Base-by-base conservation (phyloP, 2,797 vertebrate genomes). In the Glyptemys insculpta region DNA sequence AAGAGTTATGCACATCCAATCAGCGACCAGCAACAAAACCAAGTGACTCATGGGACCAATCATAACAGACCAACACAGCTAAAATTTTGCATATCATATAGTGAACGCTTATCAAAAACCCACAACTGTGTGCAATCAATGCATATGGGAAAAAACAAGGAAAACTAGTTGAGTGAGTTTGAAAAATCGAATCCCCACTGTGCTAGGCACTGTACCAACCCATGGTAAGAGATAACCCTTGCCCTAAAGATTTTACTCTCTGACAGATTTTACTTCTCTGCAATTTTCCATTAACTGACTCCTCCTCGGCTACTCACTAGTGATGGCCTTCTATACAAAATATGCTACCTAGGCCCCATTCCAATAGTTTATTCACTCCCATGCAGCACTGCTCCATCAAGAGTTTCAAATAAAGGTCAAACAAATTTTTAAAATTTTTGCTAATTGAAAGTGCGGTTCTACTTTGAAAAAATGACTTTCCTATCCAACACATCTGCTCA, bases 251-350 rank as follows among this genome's bases (percentile, higher is more conserved):
- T 19, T 15, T 5, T 6, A n/a, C 41, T 44, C 27, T 49, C 80
- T 57, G 34, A 9, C 11, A 72, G 21, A 1, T 54, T 41, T 41
- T 41, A 41, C 85, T 92, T 80, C 29, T n/a, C 19, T 49, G 44
- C 4, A 8, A 29, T 27, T 25, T 74, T 49, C 6, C 15, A 14
- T 34, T 44, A 23, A 47, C 12, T 4, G 12, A 52, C 49, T 79
- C 16, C 34, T 65, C 15, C 34, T 34, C 8, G 4, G 16, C 34
- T 65, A 65, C 27, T 65, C 5, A 23, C 5, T 74, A 14, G 37
- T 44, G 37, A 47, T 0, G 1, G 4, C 2, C 2, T 47, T 44
- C 25, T 79, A 47, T 56, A 41, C 11, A 4, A 74, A 74, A 14
- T 74, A 25, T 44, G 11, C 62, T 74, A 25, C 3, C 9, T 21